Evolutionary conservation across 2,797 vertebrate species (phyloP), one percentile per base, ranked within the genome.

Genomic region (Lycodopsis pacificus): DNA sequence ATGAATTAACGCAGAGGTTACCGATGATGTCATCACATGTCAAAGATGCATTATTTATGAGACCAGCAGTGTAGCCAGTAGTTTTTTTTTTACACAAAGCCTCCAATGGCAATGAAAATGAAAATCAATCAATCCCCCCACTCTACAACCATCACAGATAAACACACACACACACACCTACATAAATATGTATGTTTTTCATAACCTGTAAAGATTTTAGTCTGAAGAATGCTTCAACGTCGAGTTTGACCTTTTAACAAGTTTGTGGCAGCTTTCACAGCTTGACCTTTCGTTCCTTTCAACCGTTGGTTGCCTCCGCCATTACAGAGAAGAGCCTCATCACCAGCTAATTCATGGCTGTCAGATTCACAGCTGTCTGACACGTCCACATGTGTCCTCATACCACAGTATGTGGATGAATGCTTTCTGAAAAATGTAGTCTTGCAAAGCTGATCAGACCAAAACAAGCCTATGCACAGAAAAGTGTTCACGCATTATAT

Each of bases 231-330:
- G 62, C 64, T 22, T 79, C 25, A 34, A 4, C 75, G 64, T 73
- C 1, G 6, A 65, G 48, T 71, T 73, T 88, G 72, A 87, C 80
- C 83, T 90, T 91, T 90, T 64, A 79, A 76, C 73, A 79, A 49
- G 70, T 88, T 77, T 76, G 76, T 81, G 65, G 79, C 73, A 82
- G 81, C 61, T 74, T 73, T 73, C 76, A 62, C 54, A 83, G 59
- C 64, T 65, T 81, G 77, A 87, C 85, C 85, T 91, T 89, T 89
- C 13, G 3, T 73, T 85, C 48, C 65, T 40, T 48, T 69, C 34
- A 75, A 56, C 15, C 15, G 20, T 20, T 10, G 61, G 40, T 32
- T 42, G 64, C 38, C 70, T 77, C 75, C 65, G 22, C 34, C 46
- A 54, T 69, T 85, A 54, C 40, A 54, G 58, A 56, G 58, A 51